These are phyloP conservation scores for Drosophila nr. medialis DNA, from an alignment of 2,888 invertebrate genomes.

Conservation along the genomic window DNA sequence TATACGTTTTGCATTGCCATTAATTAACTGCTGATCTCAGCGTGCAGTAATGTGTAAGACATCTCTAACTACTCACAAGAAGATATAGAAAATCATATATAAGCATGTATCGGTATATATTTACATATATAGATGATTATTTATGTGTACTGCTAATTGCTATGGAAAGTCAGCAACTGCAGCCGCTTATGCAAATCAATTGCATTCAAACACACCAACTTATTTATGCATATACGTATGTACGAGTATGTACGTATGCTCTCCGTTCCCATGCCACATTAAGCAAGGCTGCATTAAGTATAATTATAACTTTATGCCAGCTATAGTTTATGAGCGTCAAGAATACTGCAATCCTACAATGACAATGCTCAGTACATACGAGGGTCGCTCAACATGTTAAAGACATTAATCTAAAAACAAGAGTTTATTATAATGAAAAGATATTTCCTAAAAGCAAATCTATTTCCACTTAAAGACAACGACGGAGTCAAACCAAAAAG, in stretches of 20 bases:
- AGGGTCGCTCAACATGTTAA: slow-evolving; percentile 12
- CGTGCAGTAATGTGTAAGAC: slow-evolving; percentile 10
- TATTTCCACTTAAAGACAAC: neutral
- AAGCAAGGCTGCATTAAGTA: slow-evolving; percentile 43
- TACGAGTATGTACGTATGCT: neutral
- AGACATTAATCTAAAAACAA: neutral
- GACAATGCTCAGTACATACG: slow-evolving; percentile 19
- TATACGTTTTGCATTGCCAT: slow-evolving; percentile 50
- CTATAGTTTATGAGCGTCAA: slow-evolving; percentile 70
- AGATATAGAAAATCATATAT: neutral
- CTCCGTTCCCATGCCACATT: slow-evolving; percentile 7
- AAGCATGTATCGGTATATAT: neutral
- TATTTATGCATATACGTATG: slow-evolving; percentile 7
- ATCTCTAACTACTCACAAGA: neutral
- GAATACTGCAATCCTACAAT: slow-evolving; percentile 60
- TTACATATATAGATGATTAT: slow-evolving; percentile 30
- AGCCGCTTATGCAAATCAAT: slow-evolving; percentile 46
- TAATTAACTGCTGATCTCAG: slow-evolving; percentile 37
- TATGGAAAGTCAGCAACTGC: slow-evolving; percentile 35
- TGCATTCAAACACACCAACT: slow-evolving; percentile 1
- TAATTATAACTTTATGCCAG: slow-evolving; percentile 36
- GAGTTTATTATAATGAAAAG: neutral
- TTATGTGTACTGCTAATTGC: slow-evolving; percentile 57
- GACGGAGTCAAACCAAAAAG: neutral
- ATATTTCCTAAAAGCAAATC: neutral